These are phyloP conservation scores for Aleadryas rufinucha DNA, from an alignment of 2,113 vertebrate species.

Conservation along the genomic window DNA sequence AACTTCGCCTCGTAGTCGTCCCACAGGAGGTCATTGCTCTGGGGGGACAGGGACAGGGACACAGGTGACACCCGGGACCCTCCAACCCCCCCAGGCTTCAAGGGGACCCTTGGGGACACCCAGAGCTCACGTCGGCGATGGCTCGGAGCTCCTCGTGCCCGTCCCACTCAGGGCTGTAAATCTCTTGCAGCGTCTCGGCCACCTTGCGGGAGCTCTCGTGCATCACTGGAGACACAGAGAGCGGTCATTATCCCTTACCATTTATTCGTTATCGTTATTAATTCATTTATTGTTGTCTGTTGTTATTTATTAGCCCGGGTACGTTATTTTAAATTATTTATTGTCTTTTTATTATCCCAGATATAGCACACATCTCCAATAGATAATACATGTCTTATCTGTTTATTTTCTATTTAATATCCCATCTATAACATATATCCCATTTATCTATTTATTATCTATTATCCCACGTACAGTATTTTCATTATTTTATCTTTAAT, in stretches of 20 bases:
- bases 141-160: conserved; percentile 81
- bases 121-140: conserved; percentile 79
- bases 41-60: neutral
- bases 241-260: fast-evolving
- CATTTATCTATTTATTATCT: neutral
- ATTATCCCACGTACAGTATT: neutral
- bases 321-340: neutral
- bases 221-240: conserved; percentile 76
- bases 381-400: neutral
- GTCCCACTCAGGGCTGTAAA: conserved; percentile 84
- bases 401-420: neutral
- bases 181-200: conserved; percentile 86
- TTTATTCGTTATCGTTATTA: fast-evolving
- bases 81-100: fast-evolving
- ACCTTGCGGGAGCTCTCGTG: conserved; percentile 87
- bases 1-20: conserved; percentile 91
- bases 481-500: neutral
- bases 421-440: neutral
- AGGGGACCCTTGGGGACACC: neutral
- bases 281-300: fast-evolving
- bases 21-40: conserved; percentile 95
- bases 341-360: neutral
- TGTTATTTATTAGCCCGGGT: neutral
- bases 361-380: fast-evolving
- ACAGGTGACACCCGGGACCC: neutral